These are phyloP conservation scores for Podilymbus podiceps DNA, from an alignment of 2,113 vertebrate species.

Conservation along the genomic window DNA sequence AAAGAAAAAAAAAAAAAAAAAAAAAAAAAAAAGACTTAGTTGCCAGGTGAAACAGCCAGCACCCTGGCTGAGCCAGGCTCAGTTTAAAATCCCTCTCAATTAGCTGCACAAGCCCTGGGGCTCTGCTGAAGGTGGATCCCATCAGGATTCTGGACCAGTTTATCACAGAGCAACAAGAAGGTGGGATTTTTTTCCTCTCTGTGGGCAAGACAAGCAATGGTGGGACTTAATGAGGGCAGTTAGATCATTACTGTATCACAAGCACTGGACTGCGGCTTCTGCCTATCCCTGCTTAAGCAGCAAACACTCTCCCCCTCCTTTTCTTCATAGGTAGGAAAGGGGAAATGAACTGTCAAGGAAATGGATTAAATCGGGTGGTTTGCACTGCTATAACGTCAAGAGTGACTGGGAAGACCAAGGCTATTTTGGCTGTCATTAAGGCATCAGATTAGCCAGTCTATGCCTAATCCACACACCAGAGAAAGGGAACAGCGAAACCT, in stretches of 20 bases:
- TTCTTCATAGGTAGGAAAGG: not conserved
- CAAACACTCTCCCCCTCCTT: not conserved
- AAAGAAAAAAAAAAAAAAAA: no score
- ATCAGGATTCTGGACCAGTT: not conserved
- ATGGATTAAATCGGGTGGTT: not conserved
- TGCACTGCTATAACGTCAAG: not conserved
- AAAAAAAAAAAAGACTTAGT: no score
- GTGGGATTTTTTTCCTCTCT: not conserved
- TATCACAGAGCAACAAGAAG: not conserved
- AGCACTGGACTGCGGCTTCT: not conserved
- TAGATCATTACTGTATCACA: accelerated
- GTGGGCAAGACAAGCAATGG: not conserved
- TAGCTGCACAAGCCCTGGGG: not conserved
- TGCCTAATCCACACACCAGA: not conserved
- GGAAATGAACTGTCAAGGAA: not conserved
- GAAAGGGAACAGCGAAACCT: not conserved
- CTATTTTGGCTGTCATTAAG: not conserved
- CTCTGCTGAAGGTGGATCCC: not conserved
- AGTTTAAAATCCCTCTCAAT: not conserved
- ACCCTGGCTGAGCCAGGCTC: not conserved
- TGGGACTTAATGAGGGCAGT: not conserved
- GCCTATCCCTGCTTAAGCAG: not conserved
- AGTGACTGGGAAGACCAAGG: not conserved
- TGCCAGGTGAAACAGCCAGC: not conserved
- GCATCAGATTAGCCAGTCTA: not conserved